Conservation (phyloP, 1,140 invertebrate genomes). For the Eurosta solidaginis region DNA sequence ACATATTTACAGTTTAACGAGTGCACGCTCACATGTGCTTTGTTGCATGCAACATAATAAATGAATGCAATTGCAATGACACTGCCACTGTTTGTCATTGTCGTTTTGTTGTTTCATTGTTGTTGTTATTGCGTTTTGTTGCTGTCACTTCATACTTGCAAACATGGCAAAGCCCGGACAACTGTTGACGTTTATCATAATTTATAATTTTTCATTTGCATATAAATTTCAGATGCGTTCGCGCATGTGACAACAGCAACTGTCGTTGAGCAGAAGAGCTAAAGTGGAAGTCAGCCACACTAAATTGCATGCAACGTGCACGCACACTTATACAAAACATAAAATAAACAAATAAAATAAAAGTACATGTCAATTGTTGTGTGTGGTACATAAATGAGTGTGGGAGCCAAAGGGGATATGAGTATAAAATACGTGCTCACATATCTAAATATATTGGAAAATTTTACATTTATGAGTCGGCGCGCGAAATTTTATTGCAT, state of each 20-base stretch:
- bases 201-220: constrained; percentile 55
- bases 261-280: constrained; percentile 43
- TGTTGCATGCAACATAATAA: constrained; percentile 22
- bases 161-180: constrained; percentile 56
- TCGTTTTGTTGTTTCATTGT: background rate
- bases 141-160: constrained; percentile 35
- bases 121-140: constrained; percentile 27
- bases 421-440: background rate
- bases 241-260: constrained; percentile 58
- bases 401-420: too few species aligned
- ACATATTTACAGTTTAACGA: constrained; percentile 5
- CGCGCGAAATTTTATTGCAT: constrained; percentile 36
- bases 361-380: too few species aligned
- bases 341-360: background rate
- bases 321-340: background rate
- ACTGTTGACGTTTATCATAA: constrained; percentile 59
- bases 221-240: constrained; percentile 38
- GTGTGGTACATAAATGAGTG: too few species aligned
- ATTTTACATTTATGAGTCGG: constrained; percentile 34
- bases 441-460: background rate
- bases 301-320: constrained; percentile 10
- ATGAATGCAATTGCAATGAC: constrained; percentile 15
- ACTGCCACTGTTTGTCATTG: background rate
- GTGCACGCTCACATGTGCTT: constrained; percentile 19
- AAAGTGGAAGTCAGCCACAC: constrained; percentile 25